Percentiles rank a stretch among this genome's conserved stretches.
These are phyloP conservation scores for Drosophila pseudotalamancana DNA, from an alignment of 2,888 invertebrate species.

Conservation along the genomic window DNA sequence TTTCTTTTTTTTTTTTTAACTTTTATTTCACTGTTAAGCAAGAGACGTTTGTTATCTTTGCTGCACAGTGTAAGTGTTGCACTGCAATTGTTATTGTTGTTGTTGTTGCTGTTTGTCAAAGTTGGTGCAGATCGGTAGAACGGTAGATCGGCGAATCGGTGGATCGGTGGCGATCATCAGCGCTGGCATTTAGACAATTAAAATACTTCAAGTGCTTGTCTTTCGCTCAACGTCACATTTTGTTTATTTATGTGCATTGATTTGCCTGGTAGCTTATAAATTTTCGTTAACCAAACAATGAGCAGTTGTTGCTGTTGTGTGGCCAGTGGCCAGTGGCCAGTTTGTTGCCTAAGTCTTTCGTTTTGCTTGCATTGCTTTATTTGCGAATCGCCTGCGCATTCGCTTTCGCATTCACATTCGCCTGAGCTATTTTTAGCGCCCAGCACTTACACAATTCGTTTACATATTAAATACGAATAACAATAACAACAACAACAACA, in stretches of 20 bases:
- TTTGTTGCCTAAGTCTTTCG: slow-evolving; percentile 73
- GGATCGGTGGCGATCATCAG: slow-evolving; percentile 60
- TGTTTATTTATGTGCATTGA: slow-evolving; percentile 77
- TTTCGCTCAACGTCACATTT: slow-evolving; percentile 76
- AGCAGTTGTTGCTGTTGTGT: slow-evolving; percentile 29
- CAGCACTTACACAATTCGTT: slow-evolving; percentile 69
- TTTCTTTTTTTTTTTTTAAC: too few relatives aligned
- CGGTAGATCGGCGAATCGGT: slow-evolving; percentile 8
- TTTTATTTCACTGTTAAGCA: too few relatives aligned
- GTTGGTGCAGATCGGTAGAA: slow-evolving; percentile 24
- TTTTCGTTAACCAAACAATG: slow-evolving; percentile 69
- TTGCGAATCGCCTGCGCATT: slow-evolving; percentile 41
- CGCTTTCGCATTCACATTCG: slow-evolving; percentile 28
- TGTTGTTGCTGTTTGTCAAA: slow-evolving; percentile 39
- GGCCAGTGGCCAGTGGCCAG: slow-evolving; percentile 35
- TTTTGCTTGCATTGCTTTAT: slow-evolving; percentile 65
- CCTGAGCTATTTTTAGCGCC: slow-evolving; percentile 62
- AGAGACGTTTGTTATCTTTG: too few relatives aligned
- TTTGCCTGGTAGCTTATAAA: slow-evolving; percentile 76
- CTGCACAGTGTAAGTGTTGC: slow-evolving; percentile 43
- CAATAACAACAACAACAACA: neutral
- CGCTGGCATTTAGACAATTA: slow-evolving; percentile 80
- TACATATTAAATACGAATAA: slow-evolving; percentile 65
- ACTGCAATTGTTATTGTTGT: slow-evolving; percentile 48
- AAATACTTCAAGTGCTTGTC: slow-evolving; percentile 81